Evolutionary conservation across 2,888 invertebrate genomes (phyloP).

Genomic region (Eupithecia tripunctaria): DNA sequence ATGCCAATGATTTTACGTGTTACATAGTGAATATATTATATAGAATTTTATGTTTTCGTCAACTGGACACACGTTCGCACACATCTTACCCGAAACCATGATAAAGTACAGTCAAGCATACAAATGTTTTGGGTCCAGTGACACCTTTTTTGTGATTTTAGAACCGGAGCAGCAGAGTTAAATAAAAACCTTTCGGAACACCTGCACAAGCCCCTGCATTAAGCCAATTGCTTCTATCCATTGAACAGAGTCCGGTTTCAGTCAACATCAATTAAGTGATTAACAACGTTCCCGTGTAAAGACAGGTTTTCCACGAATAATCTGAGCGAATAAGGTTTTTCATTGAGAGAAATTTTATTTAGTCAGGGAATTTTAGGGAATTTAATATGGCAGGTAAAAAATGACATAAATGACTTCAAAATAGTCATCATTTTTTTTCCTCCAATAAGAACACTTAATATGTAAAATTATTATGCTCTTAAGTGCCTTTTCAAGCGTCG

Average conservation of each 20-base stretch:
- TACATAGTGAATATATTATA: too few relatives aligned
- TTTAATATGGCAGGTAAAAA: neutral
- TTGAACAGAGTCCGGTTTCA: slow-evolving; percentile 33
- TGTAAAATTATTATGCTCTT: too few relatives aligned
- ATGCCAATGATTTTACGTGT: too few relatives aligned
- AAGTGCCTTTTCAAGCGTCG: too few relatives aligned
- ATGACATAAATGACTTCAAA: too few relatives aligned
- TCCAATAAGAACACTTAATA: too few relatives aligned
- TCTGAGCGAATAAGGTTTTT: neutral
- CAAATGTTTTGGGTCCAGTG: neutral
- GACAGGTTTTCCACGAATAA: neutral
- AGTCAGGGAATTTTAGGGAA: neutral
- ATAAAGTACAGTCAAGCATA: neutral
- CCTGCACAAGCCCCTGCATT: slow-evolving; percentile 30
- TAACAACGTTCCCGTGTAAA: slow-evolving; percentile 31
- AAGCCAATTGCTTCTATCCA: slow-evolving; percentile 32
- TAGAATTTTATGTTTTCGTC: too few relatives aligned
- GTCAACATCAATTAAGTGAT: slow-evolving; percentile 40
- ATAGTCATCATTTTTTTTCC: too few relatives aligned
- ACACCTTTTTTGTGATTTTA: neutral
- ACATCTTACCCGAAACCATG: too few relatives aligned
- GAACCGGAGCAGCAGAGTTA: neutral
- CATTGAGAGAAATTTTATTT: neutral
- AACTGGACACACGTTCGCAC: too few relatives aligned
- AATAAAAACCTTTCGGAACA: neutral